phyloP scores from a whole-genome alignment of 2,113 vertebrate genomes.

The Dipodomys spectabilis region DNA sequence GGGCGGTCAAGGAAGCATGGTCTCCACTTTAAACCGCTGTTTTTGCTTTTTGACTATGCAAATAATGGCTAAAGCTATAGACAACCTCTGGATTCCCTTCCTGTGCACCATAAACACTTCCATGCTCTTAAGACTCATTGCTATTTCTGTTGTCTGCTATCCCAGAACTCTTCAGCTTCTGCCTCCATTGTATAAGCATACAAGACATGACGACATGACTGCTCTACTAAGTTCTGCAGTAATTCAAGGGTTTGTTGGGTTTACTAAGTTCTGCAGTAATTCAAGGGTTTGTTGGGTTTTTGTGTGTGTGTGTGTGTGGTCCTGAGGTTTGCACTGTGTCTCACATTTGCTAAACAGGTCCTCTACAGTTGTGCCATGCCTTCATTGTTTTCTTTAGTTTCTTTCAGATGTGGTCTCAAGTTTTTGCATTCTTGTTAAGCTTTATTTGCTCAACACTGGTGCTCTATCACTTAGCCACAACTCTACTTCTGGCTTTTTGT shows the following conservation, averaged over 20 bases:
- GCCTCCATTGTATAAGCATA: conserved; percentile 11
- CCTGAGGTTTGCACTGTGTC: too few species aligned
- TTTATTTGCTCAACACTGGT: too few species aligned
- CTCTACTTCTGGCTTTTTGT: too few species aligned
- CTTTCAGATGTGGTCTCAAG: too few species aligned
- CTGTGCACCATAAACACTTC: background rate
- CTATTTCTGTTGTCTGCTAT: background rate
- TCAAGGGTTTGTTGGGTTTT: background rate
- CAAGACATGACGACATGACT: background rate
- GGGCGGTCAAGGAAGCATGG: conserved; percentile 79
- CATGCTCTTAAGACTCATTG: conserved; percentile 15
- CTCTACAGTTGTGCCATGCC: too few species aligned
- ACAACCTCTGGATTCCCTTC: background rate
- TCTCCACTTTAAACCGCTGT: background rate
- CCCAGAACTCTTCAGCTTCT: conserved; percentile 1
- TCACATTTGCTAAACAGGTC: too few species aligned
- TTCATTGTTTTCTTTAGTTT: too few species aligned
- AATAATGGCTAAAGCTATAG: too few species aligned
- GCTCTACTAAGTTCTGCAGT: background rate
- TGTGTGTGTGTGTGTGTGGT: background rate
- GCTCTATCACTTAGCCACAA: too few species aligned
- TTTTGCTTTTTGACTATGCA: too few species aligned
- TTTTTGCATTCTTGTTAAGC: too few species aligned
- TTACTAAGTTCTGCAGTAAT: background rate
- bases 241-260: background rate